A percentile compares a stretch with the other conserved stretches of the same genome.
Evolutionary conservation across 2,797 vertebrate genomes (phyloP).

Genomic region (Centroberyx gerrardi): DNA sequence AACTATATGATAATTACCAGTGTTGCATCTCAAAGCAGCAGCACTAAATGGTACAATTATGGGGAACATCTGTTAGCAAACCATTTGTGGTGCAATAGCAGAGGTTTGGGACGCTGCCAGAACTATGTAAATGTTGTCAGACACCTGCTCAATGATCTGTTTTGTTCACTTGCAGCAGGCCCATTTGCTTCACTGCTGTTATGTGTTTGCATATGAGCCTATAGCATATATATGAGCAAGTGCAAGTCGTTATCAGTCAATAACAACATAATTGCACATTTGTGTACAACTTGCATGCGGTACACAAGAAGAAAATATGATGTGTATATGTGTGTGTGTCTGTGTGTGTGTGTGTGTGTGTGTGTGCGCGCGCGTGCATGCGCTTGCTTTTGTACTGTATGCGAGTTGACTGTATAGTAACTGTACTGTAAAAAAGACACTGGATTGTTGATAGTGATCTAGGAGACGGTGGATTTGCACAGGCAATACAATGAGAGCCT

Average conservation of each 20-base stretch:
- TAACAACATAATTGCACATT: background rate
- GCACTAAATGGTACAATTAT: conserved; percentile 72
- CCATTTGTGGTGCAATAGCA: conserved; percentile 45
- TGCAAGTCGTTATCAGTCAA: background rate
- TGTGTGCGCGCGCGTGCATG: background rate
- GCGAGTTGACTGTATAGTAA: too few species aligned
- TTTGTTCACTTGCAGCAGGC: background rate
- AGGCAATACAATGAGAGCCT: too few species aligned
- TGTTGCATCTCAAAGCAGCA: conserved; percentile 61
- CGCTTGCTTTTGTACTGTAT: background rate
- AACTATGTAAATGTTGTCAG: conserved; percentile 56
- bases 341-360: conserved; percentile 1
- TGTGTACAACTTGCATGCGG: too few species aligned
- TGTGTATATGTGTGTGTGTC: background rate
- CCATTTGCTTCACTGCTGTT: conserved; percentile 17
- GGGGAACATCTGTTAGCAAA: conserved; percentile 73
- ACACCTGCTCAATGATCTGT: conserved; percentile 56
- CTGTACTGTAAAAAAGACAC: too few species aligned
- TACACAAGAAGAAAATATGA: background rate
- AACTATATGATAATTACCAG: conserved; percentile 60
- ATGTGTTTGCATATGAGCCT: background rate
- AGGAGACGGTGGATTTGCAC: too few species aligned
- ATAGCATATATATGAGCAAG: background rate
- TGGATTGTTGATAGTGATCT: too few species aligned
- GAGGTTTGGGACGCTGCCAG: conserved; percentile 56